A percentile compares a stretch with the other conserved stretches of the same genome.
Conservation (phyloP, 2,888 invertebrate species). For the Tenthredo notha region DNA sequence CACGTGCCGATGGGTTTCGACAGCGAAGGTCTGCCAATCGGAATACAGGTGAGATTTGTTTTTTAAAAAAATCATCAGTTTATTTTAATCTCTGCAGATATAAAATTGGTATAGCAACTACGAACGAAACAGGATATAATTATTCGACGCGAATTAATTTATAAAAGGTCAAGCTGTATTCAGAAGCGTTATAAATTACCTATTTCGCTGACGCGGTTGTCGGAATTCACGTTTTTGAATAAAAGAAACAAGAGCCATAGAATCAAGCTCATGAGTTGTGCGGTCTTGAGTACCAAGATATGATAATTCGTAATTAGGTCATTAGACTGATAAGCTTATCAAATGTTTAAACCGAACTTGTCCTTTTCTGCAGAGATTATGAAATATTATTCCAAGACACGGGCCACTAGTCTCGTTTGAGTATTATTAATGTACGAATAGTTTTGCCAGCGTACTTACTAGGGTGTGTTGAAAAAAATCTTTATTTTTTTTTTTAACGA, state of each 20-base stretch:
- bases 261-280: background rate
- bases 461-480: too few species aligned
- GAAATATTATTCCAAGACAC: background rate
- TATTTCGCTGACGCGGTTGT: background rate
- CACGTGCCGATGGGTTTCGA: constrained; percentile 74
- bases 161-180: background rate
- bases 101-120: background rate
- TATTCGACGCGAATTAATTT: background rate
- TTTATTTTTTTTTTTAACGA: too few species aligned
- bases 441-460: background rate
- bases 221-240: background rate
- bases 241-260: background rate
- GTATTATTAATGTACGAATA: background rate
- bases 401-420: background rate
- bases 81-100: background rate
- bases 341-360: background rate
- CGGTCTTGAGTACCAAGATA: background rate
- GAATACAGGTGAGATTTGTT: constrained; percentile 31
- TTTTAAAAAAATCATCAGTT: background rate
- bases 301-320: background rate
- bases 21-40: constrained; percentile 42
- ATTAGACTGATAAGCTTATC: background rate
- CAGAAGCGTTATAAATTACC: background rate
- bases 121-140: background rate
- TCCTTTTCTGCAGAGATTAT: background rate